Evolutionary conservation across 2,113 vertebrate species (phyloP), one percentile per base, ranked within the genome.

Genomic region (Vimba vimba): DNA sequence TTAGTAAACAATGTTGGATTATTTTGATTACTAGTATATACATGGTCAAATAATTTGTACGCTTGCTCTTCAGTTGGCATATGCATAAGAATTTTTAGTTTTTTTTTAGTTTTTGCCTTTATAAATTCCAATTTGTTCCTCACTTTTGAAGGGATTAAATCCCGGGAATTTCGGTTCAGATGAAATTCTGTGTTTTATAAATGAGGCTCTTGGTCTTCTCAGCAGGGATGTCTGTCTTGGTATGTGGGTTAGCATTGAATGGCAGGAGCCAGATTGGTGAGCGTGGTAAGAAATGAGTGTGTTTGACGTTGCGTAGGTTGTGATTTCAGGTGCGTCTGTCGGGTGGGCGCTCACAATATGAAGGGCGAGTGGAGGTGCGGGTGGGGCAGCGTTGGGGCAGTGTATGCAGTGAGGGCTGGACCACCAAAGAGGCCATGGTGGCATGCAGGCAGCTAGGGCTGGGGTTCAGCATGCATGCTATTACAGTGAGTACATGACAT

Each of bases 331-430:
- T 97, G 92, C 96, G 96, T 90, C 92, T 97, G 59, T 94, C 91
- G 2, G 95, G 96, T 23, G 96, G 96, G 85, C 94, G 95, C 75
- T 95, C 93, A 0, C 82, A 25, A 6, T 95, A 93, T 79, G 96
- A 97, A 92, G 96, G 97, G 82, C 95, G 95, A 2, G 94, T 97
- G 93, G 96, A 97, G 93, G 94, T 97, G 94, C 95, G 95, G 94
- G 94, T 93, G 85, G 95, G 96, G 86, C 94, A 93, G 91, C 94
- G 90, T 91, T 97, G 96, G 96, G 96, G 97, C 88, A 95, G 92
- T 8, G 93, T 97, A 86, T 97, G 97, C 96, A 96, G 95, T 90
- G 90, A 95, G 76, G 95, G 95, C 90, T 97, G 96, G 96, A 96
- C 93, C 92, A 97, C 96, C 89, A 95, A 90, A 88, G 96, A 97